phyloP scores from a whole-genome alignment of 1,140 invertebrate genomes.

The Drosophila ogumai region DNA sequence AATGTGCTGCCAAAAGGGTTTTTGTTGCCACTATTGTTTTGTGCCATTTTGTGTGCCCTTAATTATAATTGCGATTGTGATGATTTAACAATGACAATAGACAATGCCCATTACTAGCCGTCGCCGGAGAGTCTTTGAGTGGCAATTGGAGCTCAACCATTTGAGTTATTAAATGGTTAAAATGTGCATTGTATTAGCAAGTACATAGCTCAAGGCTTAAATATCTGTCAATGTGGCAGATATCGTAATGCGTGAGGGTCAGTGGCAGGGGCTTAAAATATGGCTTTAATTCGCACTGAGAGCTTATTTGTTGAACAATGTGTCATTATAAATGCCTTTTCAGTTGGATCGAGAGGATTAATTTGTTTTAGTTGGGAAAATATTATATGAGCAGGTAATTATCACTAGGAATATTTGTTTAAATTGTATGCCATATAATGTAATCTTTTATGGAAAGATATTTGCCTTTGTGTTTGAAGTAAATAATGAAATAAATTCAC shows the following conservation, averaged over 20 bases:
- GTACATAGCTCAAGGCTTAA: slow-evolving; percentile 11
- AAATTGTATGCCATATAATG: neutral
- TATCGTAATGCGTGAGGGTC: neutral
- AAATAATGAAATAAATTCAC: neutral
- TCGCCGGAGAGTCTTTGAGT: slow-evolving; percentile 22
- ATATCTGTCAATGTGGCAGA: slow-evolving; percentile 21
- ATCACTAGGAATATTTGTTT: neutral
- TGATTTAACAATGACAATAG: slow-evolving; percentile 47
- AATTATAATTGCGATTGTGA: slow-evolving; percentile 47
- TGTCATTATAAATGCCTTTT: slow-evolving; percentile 7
- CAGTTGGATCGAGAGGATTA: neutral
- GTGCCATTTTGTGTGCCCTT: slow-evolving; percentile 41
- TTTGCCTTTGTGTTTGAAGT: neutral
- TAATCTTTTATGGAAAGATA: neutral
- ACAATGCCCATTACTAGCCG: slow-evolving; percentile 25
- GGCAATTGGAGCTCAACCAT: slow-evolving; percentile 12
- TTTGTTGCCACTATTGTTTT: slow-evolving; percentile 47
- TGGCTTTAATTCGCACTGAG: slow-evolving; percentile 9
- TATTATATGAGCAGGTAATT: slow-evolving; percentile 7
- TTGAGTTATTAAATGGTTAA: slow-evolving; percentile 7
- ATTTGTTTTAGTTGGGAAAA: neutral
- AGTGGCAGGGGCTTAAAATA: neutral
- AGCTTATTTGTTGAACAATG: slow-evolving; percentile 1
- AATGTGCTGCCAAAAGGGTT: slow-evolving; percentile 32
- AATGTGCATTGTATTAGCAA: neutral